Base-by-base conservation (phyloP, 2,888 invertebrate species). In the Chymomyza caudatula region DNA sequence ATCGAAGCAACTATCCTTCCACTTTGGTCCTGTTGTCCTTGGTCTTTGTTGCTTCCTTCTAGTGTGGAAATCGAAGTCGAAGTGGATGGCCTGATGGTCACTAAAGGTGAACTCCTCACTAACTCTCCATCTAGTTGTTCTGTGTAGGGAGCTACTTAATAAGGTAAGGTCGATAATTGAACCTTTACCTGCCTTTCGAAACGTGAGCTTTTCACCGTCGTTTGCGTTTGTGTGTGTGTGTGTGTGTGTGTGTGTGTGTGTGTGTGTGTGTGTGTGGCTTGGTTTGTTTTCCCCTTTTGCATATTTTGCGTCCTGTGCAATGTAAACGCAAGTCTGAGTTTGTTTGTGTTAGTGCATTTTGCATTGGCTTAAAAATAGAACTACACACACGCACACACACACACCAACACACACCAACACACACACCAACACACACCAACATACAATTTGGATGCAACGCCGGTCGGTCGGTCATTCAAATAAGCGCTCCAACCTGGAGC, bases 211-310 rank as follows among this genome's bases (percentile, higher is more conserved):
- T n/a, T n/a, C n/a, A n/a, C n/a, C n/a, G n/a, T n/a, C n/a, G n/a
- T n/a, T n/a, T 83, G 67, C 73, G 25, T 5, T 51, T 51, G 63
- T 65, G 43, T 43, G 29, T 53, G n/a, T 57, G 51, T 54, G 19
- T 54, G 22, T 25, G 19, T 53, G 13, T 13, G 17, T 42, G 20
- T 22, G 13, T 53, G 23, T 19, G 11, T 47, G 15, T 44, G 37
- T 54, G 8, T 52, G 15, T 52, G 37, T 51, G 55, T 42, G 25
- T 61, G 20, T 51, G 17, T 25, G 47, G 15, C 17, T 47, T 15
- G 44, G 17, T 1, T 6, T 53, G 17, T 13, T 22, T 25, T 29
- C 57, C 72, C 13, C 44, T 47, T 56, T 56, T 51, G 51, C 43
- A 58, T 55, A 53, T 57, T 47, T 61, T 62, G 52, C 55, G 61